Conservation (phyloP, 1,140 invertebrate species). For the Dendrolimus punctatus region DNA sequence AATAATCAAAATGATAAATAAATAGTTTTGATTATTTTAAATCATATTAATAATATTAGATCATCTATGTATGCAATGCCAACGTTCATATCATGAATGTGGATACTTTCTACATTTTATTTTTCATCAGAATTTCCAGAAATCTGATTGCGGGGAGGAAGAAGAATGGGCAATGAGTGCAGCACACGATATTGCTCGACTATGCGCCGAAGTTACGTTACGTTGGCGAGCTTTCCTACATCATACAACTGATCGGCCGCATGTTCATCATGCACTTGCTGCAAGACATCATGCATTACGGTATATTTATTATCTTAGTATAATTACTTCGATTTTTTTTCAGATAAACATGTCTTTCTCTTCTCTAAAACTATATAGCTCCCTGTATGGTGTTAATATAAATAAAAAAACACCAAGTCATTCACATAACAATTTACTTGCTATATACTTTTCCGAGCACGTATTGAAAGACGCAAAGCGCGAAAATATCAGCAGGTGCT, state of each 20-base stretch:
- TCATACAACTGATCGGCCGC: constrained; percentile 58
- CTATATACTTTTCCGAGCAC: no score
- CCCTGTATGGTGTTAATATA: no score
- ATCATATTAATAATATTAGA: no score
- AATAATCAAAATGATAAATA: no score
- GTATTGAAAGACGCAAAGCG: no score
- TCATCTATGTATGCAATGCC: background rate
- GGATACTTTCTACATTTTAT: background rate
- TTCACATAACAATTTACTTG: no score
- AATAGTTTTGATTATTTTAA: no score
- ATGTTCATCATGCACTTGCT: constrained; percentile 65
- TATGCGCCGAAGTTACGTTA: constrained; percentile 65
- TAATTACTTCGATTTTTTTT: background rate
- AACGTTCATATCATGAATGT: background rate
- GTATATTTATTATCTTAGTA: constrained; percentile 20
- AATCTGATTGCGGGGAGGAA: constrained; percentile 57
- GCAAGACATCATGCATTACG: constrained; percentile 64
- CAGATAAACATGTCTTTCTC: no score
- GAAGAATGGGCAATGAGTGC: constrained; percentile 70
- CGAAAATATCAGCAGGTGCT: no score
- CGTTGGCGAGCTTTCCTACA: constrained; percentile 63
- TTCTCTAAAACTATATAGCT: no score
- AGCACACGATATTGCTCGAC: constrained; percentile 65
- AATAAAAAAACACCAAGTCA: no score
- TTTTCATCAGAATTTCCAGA: constrained; percentile 23